Conservation (phyloP, 2,797 vertebrate genomes). For the Sternarchorhynchus goeldii region DNA sequence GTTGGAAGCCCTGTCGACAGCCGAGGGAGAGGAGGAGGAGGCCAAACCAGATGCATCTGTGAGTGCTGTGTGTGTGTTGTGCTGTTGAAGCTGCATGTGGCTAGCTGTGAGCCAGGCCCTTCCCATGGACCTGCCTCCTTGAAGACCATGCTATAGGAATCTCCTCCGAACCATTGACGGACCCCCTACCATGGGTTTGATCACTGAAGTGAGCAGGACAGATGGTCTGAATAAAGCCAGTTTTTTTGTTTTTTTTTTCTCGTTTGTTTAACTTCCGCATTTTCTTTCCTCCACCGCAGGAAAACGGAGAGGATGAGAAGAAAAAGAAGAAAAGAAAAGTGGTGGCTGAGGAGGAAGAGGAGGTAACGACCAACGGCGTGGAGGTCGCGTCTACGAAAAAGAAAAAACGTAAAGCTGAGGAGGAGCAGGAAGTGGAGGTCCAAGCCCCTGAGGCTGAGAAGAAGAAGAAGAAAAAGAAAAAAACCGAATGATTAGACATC, state of each 20-base stretch:
- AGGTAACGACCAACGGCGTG: constrained; percentile 32
- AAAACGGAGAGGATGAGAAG: constrained; percentile 47
- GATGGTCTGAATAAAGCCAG: background rate
- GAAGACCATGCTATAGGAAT: constrained; percentile 73
- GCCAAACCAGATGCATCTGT: constrained; percentile 55
- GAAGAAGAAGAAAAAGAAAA: constrained; percentile 53
- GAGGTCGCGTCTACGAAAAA: constrained; percentile 55
- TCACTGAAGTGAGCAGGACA: constrained; percentile 82
- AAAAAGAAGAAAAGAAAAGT: constrained; percentile 62
- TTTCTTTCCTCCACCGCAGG: constrained; percentile 25
- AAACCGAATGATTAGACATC: constrained; percentile 31
- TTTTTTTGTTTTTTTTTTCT: background rate
- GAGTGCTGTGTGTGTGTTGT: background rate
- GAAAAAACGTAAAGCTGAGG: constrained; percentile 69
- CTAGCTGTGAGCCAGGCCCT: constrained; percentile 58
- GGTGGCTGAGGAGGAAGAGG: constrained; percentile 57
- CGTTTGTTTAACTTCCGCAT: background rate
- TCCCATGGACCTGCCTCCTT: constrained; percentile 68
- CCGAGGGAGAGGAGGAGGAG: constrained; percentile 51
- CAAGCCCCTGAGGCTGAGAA: constrained; percentile 32
- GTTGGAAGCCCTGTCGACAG: constrained; percentile 71
- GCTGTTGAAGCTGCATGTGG: too few relatives aligned
- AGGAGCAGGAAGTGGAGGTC: constrained; percentile 41
- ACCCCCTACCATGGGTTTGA: constrained; percentile 67
- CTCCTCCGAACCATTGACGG: constrained; percentile 80